Evolutionary conservation across 2,888 invertebrate species (phyloP).

Genomic region (Bibio marci): DNA sequence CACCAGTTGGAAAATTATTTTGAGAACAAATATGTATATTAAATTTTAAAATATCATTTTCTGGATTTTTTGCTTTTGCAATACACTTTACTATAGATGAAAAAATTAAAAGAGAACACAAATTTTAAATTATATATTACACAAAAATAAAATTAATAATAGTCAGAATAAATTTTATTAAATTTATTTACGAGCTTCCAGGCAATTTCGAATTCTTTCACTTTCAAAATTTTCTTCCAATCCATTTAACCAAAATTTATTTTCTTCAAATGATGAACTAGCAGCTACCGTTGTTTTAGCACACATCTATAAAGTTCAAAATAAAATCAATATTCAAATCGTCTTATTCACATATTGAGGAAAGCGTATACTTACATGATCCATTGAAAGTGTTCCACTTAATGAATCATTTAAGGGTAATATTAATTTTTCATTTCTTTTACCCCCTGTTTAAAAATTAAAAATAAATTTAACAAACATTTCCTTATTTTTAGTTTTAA

Average conservation of each 20-base stretch:
- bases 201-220: constrained; percentile 56
- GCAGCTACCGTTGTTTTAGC: constrained; percentile 79
- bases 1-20: constrained; percentile 98
- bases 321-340: too few species aligned
- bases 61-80: constrained; percentile 16
- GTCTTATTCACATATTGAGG: constrained; percentile 11
- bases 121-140: background rate
- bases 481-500: background rate
- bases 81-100: constrained; percentile 18
- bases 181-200: constrained; percentile 51
- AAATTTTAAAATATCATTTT: constrained; percentile 37
- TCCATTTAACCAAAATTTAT: constrained; percentile 82
- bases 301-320: constrained; percentile 42
- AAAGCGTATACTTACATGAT: constrained; percentile 56
- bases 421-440: constrained; percentile 80
- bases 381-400: constrained; percentile 73
- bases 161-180: too few species aligned
- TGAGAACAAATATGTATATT: constrained; percentile 69
- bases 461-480: constrained; percentile 17
- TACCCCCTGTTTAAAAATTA: too few species aligned
- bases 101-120: too few species aligned
- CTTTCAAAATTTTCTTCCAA: constrained; percentile 58
- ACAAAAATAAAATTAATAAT: constrained; percentile 1
- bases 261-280: constrained; percentile 49
- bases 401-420: constrained; percentile 92